A percentile compares a stretch with the other conserved stretches of the same genome.
Conservation (phyloP, 2,888 invertebrate genomes). For the Frankliniella intonsa region DNA sequence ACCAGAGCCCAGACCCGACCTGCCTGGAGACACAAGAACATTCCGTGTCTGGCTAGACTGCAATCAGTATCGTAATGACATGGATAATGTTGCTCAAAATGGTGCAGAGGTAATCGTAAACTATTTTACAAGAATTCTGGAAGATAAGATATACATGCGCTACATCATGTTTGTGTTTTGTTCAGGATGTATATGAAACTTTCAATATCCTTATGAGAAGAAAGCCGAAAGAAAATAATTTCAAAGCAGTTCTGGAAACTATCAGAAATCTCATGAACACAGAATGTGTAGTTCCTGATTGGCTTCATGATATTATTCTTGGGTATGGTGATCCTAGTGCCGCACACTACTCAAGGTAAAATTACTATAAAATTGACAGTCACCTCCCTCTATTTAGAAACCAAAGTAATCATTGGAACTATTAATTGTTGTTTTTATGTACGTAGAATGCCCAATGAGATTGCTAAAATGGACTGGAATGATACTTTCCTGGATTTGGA, state of each 20-base stretch:
- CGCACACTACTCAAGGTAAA: slow-evolving; percentile 81
- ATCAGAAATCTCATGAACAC: slow-evolving; percentile 99
- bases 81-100: slow-evolving; percentile 61
- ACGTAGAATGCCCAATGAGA: slow-evolving; percentile 78
- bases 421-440: slow-evolving; percentile 31
- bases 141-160: not conserved
- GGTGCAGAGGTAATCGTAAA: slow-evolving; percentile 47
- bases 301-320: slow-evolving; percentile 93
- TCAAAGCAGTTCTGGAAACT: slow-evolving; percentile 98
- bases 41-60: slow-evolving; percentile 93
- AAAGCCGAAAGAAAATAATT: slow-evolving; percentile 99
- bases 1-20: slow-evolving; percentile 78
- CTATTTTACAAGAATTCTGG: not conserved
- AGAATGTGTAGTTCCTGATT: slow-evolving; percentile 92
- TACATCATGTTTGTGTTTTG: slow-evolving; percentile 26
- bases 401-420: not conserved
- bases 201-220: slow-evolving; percentile 96
- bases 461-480: slow-evolving; percentile 85
- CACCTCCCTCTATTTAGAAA: not conserved
- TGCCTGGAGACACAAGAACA: slow-evolving; percentile 85
- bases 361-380: not conserved
- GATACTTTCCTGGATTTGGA: slow-evolving; percentile 93
- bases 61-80: slow-evolving; percentile 92
- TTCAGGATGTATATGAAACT: slow-evolving; percentile 76
- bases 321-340: slow-evolving; percentile 98